phyloP scores from a whole-genome alignment of 2,113 vertebrate genomes.

The Merops nubicus region DNA sequence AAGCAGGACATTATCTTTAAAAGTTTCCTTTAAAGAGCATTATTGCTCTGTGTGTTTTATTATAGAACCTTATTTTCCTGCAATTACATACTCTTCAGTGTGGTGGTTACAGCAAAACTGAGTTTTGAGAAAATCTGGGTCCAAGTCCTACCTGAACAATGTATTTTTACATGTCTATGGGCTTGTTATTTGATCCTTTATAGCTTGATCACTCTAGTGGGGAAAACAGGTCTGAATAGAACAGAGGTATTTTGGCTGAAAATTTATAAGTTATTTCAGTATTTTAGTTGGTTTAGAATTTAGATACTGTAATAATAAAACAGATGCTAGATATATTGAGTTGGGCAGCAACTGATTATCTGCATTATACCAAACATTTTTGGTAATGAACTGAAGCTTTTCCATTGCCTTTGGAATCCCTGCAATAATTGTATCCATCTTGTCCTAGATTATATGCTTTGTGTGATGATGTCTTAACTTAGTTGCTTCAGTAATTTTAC shows the following conservation, averaged over 20 bases:
- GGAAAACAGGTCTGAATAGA: not conserved
- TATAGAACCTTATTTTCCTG: not conserved
- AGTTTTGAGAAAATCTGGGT: not conserved
- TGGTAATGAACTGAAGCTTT: not conserved
- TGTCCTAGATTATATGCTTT: not conserved
- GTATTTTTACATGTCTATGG: not conserved
- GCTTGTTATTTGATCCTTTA: not conserved
- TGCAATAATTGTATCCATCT: not conserved
- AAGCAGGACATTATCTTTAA: not conserved
- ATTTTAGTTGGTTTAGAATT: not conserved
- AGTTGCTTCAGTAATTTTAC: not conserved
- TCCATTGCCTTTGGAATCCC: not conserved
- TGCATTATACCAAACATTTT: not conserved
- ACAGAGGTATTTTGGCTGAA: not conserved
- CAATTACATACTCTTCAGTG: not conserved
- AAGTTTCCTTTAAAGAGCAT: too few relatives aligned
- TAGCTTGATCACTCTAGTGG: not conserved
- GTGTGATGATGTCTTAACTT: not conserved
- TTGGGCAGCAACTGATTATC: not conserved
- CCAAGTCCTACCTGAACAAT: not conserved
- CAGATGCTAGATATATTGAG: not conserved
- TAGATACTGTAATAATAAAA: not conserved
- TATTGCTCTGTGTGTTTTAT: not conserved
- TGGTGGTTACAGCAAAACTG: not conserved
- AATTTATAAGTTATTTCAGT: not conserved